Base-by-base conservation (phyloP, 2,113 vertebrate species). In the Actinemys pallida region DNA sequence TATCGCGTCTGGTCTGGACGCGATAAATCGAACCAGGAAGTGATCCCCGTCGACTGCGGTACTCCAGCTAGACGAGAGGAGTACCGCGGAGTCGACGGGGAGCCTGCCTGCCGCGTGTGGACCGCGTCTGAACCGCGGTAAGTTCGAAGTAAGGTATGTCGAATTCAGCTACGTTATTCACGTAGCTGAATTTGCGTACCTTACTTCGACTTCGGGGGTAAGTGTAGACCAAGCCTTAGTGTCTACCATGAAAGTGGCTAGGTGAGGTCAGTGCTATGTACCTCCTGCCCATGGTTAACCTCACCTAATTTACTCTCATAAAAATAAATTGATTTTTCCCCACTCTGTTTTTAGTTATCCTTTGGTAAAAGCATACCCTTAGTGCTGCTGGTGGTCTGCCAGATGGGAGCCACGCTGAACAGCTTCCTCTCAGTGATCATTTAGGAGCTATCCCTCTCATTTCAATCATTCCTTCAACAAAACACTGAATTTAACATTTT, bases 401-500 rank as follows among this genome's bases (percentile, higher is more conserved):
- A 8, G 10, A 59, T 8, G 57, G 25, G 31, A 3, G 85, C 27
- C 35, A 31, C 16, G 22, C n/a, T 65, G 57, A 57, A 22, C 35
- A 42, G 0, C 54, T 75, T 79, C 76, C 78, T 57, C 35, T 16
- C 3, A 4, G 80, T 20, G 47, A 53, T 52, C 47, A 4, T 10
- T 22, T 54, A 53, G 79, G 27, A 20, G 1, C n/a, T 47, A 1
- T 5, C 2, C 20, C 3, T 76, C 42, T 69, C 39, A 3, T 4
- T 85, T n/a, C 19, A 45, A 16, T 12, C 54, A 39, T 52, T 16
- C 4, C 29, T 84, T 20, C 76, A 86, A 31, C 24, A 54, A 35
- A 24, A 14, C 47, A 7, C 62, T 80, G 0, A 0, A 65, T 19
- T 56, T 56, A 1, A 1, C 0, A 0, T 54, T 49, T 8, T 16